Conservation (phyloP, 2,888 invertebrate species). For the Aproaerema taeniolella region DNA sequence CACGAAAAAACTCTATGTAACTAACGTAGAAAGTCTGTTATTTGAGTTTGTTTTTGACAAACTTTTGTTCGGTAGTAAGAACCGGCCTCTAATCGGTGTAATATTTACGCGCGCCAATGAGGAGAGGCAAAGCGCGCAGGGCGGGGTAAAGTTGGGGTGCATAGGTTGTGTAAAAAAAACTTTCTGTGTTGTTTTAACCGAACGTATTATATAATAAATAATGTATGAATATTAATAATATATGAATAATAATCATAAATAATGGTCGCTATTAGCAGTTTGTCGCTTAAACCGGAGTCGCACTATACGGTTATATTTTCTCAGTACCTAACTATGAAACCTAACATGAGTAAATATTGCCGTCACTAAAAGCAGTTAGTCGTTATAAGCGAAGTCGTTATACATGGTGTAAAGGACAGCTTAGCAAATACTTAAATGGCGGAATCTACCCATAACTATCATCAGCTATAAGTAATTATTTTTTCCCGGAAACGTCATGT, state of each 20-base stretch:
- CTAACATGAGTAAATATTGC: constrained; percentile 15
- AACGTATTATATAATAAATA: too few species aligned
- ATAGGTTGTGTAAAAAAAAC: constrained; percentile 9
- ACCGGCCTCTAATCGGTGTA: constrained; percentile 25
- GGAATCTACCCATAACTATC: too few species aligned
- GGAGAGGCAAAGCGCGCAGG: constrained; percentile 14
- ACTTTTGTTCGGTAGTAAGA: too few species aligned
- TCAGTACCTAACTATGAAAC: constrained; percentile 18
- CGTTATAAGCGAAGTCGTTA: constrained; percentile 1
- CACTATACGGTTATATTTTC: constrained; percentile 22
- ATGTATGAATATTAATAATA: too few species aligned
- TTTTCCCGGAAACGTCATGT: too few species aligned
- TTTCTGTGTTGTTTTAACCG: constrained; percentile 16
- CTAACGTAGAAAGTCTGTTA: too few species aligned
- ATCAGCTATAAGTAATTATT: too few species aligned
- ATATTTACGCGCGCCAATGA: constrained; percentile 17
- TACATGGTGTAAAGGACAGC: too few species aligned
- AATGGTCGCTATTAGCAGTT: constrained; percentile 14
- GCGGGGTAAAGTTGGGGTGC: constrained; percentile 15
- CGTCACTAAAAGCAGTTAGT: constrained; percentile 1
- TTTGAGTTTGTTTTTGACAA: too few species aligned
- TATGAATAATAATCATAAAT: too few species aligned
- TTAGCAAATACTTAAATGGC: too few species aligned
- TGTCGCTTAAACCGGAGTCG: constrained; percentile 18
- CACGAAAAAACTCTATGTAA: too few species aligned